These are phyloP conservation scores for Heliothis peltigera DNA, from an alignment of 2,888 invertebrate species.

Conservation along the genomic window DNA sequence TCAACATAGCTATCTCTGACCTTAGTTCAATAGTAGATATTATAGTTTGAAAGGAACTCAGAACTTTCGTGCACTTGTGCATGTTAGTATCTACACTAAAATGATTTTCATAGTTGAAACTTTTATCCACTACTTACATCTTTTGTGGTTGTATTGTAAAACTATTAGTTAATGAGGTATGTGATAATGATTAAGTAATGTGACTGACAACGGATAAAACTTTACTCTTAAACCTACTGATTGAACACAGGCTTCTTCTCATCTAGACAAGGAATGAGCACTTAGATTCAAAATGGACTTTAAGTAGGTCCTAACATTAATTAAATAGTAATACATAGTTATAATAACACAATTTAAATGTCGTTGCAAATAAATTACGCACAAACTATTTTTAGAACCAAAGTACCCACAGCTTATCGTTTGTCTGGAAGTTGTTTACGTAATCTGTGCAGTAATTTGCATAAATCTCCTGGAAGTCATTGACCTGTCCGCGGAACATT, in stretches of 20 bases:
- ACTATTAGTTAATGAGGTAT: too few species aligned
- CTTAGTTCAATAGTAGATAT: conserved; percentile 9
- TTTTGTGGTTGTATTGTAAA: too few species aligned
- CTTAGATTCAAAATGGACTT: too few species aligned
- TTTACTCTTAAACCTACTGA: too few species aligned
- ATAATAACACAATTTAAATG: conserved; percentile 15
- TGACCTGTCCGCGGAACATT: conserved; percentile 62
- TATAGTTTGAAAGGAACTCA: neutral
- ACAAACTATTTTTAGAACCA: conserved; percentile 40
- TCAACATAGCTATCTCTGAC: conserved; percentile 19
- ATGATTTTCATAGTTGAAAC: neutral
- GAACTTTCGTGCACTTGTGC: neutral
- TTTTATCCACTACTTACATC: too few species aligned
- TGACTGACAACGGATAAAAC: too few species aligned
- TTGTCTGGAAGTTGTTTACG: conserved; percentile 57
- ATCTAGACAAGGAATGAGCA: too few species aligned
- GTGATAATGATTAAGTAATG: too few species aligned
- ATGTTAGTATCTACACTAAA: conserved; percentile 2
- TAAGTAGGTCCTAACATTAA: conserved; percentile 13
- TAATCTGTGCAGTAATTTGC: conserved; percentile 60
- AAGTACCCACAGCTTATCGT: conserved; percentile 45
- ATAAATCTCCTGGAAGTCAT: conserved; percentile 73
- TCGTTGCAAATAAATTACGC: conserved; percentile 20
- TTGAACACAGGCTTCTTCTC: too few species aligned
- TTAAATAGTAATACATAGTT: conserved; percentile 12